phyloP scores from a whole-genome alignment of 2,797 vertebrate species.

The Platalea minor region DNA sequence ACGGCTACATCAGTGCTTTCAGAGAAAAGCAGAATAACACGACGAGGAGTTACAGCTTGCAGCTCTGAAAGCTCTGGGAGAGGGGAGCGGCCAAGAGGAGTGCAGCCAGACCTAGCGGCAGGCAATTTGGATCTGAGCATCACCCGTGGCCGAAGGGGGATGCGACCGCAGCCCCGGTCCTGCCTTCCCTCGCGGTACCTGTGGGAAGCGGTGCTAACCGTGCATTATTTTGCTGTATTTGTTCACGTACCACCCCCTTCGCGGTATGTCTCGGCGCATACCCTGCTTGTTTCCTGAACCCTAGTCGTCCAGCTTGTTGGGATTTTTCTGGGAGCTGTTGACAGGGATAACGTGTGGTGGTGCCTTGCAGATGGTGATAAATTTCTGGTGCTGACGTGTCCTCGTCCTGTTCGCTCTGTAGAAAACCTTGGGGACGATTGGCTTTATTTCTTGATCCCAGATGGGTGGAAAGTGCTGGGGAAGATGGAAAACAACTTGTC shows the following conservation, averaged over 20 bases:
- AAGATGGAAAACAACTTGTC: neutral
- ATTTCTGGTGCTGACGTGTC: neutral
- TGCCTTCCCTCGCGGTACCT: neutral
- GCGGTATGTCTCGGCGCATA: neutral
- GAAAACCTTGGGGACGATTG: neutral
- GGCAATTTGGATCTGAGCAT: neutral
- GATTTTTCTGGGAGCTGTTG: neutral
- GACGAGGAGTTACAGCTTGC: fast-evolving
- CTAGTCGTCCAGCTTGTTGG: neutral
- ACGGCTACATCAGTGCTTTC: neutral
- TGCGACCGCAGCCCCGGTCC: neutral
- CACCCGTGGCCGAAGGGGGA: fast-evolving
- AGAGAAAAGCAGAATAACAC: neutral
- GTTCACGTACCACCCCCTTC: neutral
- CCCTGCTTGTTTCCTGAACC: neutral
- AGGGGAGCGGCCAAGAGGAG: neutral
- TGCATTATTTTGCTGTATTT: neutral
- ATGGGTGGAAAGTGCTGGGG: neutral
- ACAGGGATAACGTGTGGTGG: neutral
- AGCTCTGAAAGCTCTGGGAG: neutral
- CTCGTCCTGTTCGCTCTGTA: neutral
- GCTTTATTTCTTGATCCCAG: neutral
- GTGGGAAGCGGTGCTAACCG: neutral
- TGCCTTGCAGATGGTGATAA: neutral
- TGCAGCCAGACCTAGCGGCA: fast-evolving